Conservation (phyloP, 2,888 invertebrate genomes). For the Rotaria macrura region DNA sequence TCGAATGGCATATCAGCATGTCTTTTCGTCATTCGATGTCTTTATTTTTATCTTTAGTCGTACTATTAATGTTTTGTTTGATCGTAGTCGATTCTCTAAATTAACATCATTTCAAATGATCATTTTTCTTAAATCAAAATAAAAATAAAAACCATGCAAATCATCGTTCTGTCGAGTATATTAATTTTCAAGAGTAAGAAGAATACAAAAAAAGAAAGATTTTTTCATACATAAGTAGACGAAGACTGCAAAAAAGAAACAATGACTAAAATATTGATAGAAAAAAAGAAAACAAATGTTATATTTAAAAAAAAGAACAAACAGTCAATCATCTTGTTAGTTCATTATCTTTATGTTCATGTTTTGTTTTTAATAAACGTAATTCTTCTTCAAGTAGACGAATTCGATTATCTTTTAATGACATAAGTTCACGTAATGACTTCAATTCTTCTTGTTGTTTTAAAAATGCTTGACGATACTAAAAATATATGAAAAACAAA, state of each 20-base stretch:
- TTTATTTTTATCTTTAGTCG: background rate
- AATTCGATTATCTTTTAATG: conserved; percentile 18
- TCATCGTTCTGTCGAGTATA: background rate
- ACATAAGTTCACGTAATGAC: background rate
- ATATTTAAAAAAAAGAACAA: background rate
- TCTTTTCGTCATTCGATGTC: background rate
- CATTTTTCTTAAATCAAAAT: background rate
- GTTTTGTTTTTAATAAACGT: background rate
- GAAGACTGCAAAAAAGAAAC: background rate
- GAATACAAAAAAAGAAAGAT: background rate
- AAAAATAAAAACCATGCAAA: background rate
- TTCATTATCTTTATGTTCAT: background rate
- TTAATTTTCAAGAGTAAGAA: background rate
- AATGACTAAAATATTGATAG: background rate
- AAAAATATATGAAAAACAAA: background rate
- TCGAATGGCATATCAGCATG: background rate
- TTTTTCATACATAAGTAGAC: background rate
- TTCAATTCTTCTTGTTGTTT: conserved; percentile 9
- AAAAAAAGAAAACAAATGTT: background rate
- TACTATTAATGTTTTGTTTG: background rate
- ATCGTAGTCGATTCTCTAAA: background rate
- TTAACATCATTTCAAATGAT: background rate
- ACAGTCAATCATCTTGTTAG: background rate
- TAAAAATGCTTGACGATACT: conserved; percentile 16
- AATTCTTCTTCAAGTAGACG: conserved; percentile 19